These are phyloP conservation scores for Anhinga anhinga DNA, from an alignment of 2,113 vertebrate species.

Conservation along the genomic window DNA sequence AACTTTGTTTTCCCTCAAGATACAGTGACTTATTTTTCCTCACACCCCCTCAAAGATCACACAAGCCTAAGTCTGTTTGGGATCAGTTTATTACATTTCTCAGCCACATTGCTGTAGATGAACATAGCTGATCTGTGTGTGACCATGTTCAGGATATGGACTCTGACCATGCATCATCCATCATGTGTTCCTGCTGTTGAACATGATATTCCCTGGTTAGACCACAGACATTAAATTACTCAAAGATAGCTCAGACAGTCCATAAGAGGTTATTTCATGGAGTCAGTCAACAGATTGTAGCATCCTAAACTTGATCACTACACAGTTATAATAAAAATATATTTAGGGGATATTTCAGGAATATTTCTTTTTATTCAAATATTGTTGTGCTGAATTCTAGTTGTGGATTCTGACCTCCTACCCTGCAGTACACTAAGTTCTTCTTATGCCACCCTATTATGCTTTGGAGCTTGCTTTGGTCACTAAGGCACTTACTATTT, in stretches of 20 bases:
- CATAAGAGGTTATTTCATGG: neutral
- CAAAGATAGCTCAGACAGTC: neutral
- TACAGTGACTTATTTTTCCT: neutral
- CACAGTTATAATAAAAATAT: neutral
- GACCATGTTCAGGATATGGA: neutral
- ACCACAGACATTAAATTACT: neutral
- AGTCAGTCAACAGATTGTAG: neutral
- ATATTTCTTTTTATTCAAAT: neutral
- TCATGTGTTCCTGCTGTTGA: neutral
- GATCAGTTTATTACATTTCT: neutral
- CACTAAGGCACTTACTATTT: neutral
- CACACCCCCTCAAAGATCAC: neutral
- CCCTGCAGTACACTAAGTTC: neutral
- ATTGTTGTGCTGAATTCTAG: neutral
- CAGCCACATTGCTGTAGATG: neutral
- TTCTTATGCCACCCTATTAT: neutral
- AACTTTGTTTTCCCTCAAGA: conserved; percentile 44
- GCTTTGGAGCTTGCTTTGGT: neutral
- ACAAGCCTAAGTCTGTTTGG: neutral
- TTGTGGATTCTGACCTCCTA: neutral
- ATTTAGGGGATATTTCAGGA: neutral
- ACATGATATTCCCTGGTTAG: neutral
- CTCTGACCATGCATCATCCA: neutral
- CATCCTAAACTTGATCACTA: neutral
- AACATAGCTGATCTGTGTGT: neutral